A percentile compares a stretch with the other conserved stretches of the same genome.
Conservation (phyloP, 2,888 invertebrate species). For the Plebejus argus region DNA sequence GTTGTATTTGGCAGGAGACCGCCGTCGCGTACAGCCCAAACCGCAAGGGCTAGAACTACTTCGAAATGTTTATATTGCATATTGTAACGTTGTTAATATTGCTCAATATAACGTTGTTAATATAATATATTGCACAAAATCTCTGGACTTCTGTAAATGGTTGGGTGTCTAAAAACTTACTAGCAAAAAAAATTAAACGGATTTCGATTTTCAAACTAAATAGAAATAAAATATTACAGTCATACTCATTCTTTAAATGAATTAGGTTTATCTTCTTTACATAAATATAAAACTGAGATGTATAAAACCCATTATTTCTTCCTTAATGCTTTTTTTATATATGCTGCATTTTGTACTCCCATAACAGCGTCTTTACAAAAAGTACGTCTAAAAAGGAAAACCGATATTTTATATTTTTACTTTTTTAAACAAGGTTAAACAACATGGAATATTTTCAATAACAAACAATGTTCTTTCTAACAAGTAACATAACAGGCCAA, state of each 20-base stretch:
- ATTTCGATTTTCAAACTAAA: too few relatives aligned
- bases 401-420: background rate
- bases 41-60: slow-evolving; percentile 35
- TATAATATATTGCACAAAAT: too few relatives aligned
- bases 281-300: too few relatives aligned
- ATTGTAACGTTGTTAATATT: background rate
- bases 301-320: too few relatives aligned
- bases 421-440: background rate
- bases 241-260: too few relatives aligned
- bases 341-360: too few relatives aligned
- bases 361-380: background rate
- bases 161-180: too few relatives aligned
- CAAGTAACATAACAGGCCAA: background rate
- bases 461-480: background rate
- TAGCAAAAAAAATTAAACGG: too few relatives aligned
- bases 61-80: background rate
- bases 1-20: slow-evolving; percentile 31
- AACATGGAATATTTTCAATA: background rate
- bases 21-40: slow-evolving; percentile 38
- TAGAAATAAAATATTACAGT: too few relatives aligned
- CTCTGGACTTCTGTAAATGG: too few relatives aligned
- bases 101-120: background rate
- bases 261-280: too few relatives aligned
- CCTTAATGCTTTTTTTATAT: too few relatives aligned
- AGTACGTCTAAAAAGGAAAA: background rate